phyloP scores from a whole-genome alignment of 2,888 invertebrate species.

The Chymomyza caudatula region DNA sequence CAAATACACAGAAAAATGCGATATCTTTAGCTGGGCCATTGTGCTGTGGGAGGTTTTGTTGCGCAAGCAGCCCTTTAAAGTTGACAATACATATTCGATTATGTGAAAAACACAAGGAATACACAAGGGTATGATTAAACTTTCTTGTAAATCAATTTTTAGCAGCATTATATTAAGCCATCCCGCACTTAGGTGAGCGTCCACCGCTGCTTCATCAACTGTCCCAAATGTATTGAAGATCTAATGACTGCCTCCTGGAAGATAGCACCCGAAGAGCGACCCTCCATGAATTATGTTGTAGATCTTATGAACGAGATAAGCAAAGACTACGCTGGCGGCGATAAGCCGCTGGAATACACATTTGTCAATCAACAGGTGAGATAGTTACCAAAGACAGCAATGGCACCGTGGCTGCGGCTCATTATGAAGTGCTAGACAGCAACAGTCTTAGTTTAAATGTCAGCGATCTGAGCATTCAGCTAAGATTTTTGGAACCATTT shows the following conservation, averaged over 20 bases:
- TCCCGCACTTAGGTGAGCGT: conserved; percentile 83
- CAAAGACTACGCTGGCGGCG: conserved; percentile 87
- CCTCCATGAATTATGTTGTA: conserved; percentile 91
- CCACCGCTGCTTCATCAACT: conserved; percentile 91
- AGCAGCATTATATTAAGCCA: too few species aligned
- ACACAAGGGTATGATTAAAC: conserved; percentile 83
- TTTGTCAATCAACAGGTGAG: conserved; percentile 75
- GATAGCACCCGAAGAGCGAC: conserved; percentile 88
- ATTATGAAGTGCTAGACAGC: conserved; percentile 52
- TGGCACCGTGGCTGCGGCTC: conserved; percentile 55
- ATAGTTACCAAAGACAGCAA: conserved; percentile 68
- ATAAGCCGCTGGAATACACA: conserved; percentile 85
- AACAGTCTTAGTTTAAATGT: conserved; percentile 51
- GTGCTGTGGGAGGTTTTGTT: conserved; percentile 98
- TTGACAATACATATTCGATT: conserved; percentile 86
- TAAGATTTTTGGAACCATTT: too few species aligned
- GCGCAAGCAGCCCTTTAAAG: conserved; percentile 92
- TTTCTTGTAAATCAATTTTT: background rate
- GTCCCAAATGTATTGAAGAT: conserved; percentile 91
- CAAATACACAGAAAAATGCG: conserved; percentile 98
- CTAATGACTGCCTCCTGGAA: conserved; percentile 97
- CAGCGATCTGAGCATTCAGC: conserved; percentile 45
- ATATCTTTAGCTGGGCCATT: conserved; percentile 98
- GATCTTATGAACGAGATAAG: conserved; percentile 86
- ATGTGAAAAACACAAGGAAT: conserved; percentile 99